A percentile compares a stretch with the other conserved stretches of the same genome.
Conservation (phyloP, 2,113 vertebrate genomes). For the Dasyurus viverrinus region DNA sequence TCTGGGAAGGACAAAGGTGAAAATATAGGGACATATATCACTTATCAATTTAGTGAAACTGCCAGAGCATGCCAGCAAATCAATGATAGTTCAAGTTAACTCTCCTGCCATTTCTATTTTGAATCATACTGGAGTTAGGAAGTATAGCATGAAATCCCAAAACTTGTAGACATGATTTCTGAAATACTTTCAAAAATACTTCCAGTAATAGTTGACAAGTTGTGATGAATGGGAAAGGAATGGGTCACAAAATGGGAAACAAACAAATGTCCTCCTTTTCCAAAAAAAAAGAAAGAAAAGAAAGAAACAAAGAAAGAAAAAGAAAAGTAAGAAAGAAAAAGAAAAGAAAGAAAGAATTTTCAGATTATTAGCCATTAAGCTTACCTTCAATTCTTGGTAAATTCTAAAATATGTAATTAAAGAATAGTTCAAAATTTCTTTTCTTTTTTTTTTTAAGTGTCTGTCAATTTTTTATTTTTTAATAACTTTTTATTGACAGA, state of each 20-base stretch:
- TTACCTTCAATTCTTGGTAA: background rate
- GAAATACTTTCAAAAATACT: background rate
- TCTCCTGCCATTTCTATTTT: background rate
- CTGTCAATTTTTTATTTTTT: no score
- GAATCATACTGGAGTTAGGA: constrained; percentile 3
- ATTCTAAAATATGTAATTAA: background rate
- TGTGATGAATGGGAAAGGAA: background rate
- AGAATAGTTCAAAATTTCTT: background rate
- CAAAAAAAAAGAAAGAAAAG: background rate
- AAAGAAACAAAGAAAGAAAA: background rate
- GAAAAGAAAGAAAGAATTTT: background rate
- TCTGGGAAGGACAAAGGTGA: background rate
- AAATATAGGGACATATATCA: background rate
- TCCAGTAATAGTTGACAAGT: background rate
- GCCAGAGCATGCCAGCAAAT: background rate
- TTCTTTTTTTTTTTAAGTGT: no score
- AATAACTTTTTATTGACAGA: no score
- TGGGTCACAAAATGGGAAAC: background rate
- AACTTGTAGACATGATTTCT: background rate
- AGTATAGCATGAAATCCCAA: no score
- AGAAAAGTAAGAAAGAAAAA: background rate
- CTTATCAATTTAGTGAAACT: background rate
- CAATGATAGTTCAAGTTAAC: background rate
- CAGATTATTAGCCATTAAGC: background rate
- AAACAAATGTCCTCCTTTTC: background rate